A percentile compares a stretch with the other conserved stretches of the same genome.
phyloP scores from a whole-genome alignment of 1,140 invertebrate genomes.

The Asbolus verrucosus region DNA sequence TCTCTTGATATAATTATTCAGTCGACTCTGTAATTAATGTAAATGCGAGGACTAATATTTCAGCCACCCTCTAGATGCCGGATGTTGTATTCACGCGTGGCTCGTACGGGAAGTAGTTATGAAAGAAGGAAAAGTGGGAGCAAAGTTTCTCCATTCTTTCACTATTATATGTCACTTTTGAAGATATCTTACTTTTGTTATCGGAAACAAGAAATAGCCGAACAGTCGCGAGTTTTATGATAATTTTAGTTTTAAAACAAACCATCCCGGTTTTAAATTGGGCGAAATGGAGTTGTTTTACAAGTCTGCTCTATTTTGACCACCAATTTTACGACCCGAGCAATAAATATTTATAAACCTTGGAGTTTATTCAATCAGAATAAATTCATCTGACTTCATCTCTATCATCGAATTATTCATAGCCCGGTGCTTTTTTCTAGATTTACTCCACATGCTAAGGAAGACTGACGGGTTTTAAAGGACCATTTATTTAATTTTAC shows the following conservation, averaged over 20 bases:
- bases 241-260: slow-evolving; percentile 8
- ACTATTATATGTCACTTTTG: slow-evolving; percentile 3
- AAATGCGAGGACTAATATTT: slow-evolving; percentile 49
- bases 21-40: slow-evolving; percentile 45
- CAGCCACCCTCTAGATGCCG: slow-evolving; percentile 43
- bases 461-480: too few relatives aligned
- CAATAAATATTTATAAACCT: slow-evolving; percentile 2
- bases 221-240: background rate
- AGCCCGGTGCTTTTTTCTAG: background rate
- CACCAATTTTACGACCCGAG: background rate
- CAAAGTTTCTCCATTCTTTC: slow-evolving; percentile 20
- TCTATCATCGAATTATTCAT: background rate
- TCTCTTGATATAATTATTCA: slow-evolving; percentile 46
- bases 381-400: background rate
- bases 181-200: slow-evolving; percentile 36
- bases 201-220: slow-evolving; percentile 33
- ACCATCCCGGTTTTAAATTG: background rate
- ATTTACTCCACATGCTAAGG: too few relatives aligned
- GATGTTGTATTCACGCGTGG: slow-evolving; percentile 48
- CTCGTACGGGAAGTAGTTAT: slow-evolving; percentile 48
- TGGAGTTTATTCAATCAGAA: slow-evolving; percentile 1
- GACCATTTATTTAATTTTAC: too few relatives aligned
- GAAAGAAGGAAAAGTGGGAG: slow-evolving; percentile 11
- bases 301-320: background rate
- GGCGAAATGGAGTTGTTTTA: slow-evolving; percentile 1